Conservation (phyloP, 30 jellyfish, hydroid and myxozoan species). For the Pelagia noctiluca region DNA sequence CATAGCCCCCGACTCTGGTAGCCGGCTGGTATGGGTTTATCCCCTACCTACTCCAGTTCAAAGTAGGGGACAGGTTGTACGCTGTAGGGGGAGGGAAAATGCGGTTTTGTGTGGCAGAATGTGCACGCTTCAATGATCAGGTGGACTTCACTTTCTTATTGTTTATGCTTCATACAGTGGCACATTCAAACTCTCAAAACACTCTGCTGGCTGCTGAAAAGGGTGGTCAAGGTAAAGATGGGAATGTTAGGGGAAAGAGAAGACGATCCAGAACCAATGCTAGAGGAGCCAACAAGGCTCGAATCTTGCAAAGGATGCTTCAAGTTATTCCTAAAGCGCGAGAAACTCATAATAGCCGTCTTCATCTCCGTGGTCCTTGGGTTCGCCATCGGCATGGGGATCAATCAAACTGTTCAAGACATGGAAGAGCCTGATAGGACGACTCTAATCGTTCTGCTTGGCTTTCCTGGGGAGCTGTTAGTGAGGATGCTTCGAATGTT, state of each 20-base stretch:
- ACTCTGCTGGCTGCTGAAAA: too few species aligned
- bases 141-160: too few species aligned
- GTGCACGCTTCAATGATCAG: too few species aligned
- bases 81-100: too few species aligned
- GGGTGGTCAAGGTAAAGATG: too few species aligned
- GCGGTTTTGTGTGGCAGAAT: too few species aligned
- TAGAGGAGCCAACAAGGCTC: background rate
- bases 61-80: too few species aligned
- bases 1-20: too few species aligned
- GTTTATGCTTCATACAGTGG: too few species aligned
- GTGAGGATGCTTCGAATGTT: constrained; percentile 84
- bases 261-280: background rate
- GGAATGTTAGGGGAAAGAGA: background rate
- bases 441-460: constrained; percentile 66
- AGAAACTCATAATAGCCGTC: constrained; percentile 72
- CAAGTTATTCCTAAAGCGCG: constrained; percentile 49
- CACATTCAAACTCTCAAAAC: too few species aligned
- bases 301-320: constrained; percentile 37
- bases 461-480: constrained; percentile 90
- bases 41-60: too few species aligned
- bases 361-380: constrained; percentile 78
- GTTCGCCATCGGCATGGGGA: constrained; percentile 71
- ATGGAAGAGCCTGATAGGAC: constrained; percentile 81
- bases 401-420: constrained; percentile 70
- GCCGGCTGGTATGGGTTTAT: too few species aligned